Evolutionary conservation across 2,113 vertebrate species (phyloP).

Genomic region (Eulemur macaco): DNA sequence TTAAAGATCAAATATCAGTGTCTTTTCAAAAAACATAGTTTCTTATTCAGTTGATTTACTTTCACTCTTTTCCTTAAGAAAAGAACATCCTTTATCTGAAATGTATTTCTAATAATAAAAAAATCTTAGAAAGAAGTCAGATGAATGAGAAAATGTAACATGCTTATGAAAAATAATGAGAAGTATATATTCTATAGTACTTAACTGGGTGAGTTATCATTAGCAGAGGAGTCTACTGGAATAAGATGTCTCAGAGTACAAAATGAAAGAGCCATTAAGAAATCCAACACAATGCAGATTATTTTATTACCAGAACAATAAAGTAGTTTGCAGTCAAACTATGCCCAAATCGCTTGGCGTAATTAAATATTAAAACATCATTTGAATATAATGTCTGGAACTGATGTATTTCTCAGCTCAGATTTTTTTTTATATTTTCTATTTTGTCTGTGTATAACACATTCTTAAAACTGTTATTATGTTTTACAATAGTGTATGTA

Average conservation of each 20-base stretch:
- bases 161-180: not conserved
- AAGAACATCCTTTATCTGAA: not conserved
- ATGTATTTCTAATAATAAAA: not conserved
- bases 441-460: not conserved
- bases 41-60: constrained; percentile 3
- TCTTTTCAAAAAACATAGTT: constrained; percentile 39
- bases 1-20: constrained; percentile 69
- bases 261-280: not conserved
- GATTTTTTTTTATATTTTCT: not conserved
- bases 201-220: not conserved
- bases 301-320: not conserved
- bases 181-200: not conserved
- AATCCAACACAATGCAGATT: not conserved
- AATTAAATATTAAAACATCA: constrained; percentile 27
- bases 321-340: not conserved
- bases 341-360: not conserved
- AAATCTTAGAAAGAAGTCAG: not conserved
- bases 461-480: not conserved
- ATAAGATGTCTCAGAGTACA: not conserved
- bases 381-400: not conserved
- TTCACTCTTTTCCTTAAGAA: constrained; percentile 21
- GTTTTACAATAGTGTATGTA: not conserved
- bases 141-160: not conserved
- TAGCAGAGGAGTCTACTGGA: not conserved
- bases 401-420: not conserved